Evolutionary conservation across 2,797 vertebrate genomes (phyloP), one percentile per base, ranked within the genome.

Genomic region (Smutsia temminckii): DNA sequence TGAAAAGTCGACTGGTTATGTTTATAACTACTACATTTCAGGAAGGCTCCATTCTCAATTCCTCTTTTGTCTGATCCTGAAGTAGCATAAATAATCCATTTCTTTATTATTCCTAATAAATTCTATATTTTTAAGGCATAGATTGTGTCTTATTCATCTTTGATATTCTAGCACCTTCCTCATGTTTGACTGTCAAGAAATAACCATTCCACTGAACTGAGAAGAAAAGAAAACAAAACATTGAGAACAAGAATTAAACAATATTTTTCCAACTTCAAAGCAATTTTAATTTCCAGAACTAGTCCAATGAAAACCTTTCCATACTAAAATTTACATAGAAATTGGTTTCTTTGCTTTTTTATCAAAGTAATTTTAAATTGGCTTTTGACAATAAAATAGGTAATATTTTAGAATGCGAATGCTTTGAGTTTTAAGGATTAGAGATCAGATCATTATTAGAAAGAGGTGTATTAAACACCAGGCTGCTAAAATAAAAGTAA

Each of bases 281-380:
- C 9, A 79, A 77, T 49, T 66, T 92, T 96, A 91, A 84, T 87
- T 92, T 94, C 27, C 29, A 83, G 16, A 1, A 68, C 20, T 42
- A 51, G 78, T 79, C 20, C 66, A 64, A 0, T 49, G 74, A 81
- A 96, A 84, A 64, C 49, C 49, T 42, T 92, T 95, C 86, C 71
- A 34, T 63, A 51, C 17, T 93, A 63, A 69, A 75, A 61, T 92
- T 75, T 83, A 85, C 68, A 55, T 71, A 72, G 32, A 89, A 91
- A 91, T 86, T 95, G 21, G 6, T 86, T 88, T 88, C 18, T 93
- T 89, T 77, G 49, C 57, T 93, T 63, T 78, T 37, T 85, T 86
- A 93, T 90, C 23, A 66, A 51, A 74, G 42, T 77, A 81, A 68
- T 84, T 91, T 94, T 89, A 17, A 89, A 89, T 75, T 92, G 81